Conservation (phyloP, 2,113 vertebrate genomes). For the Tiliqua scincoides region DNA sequence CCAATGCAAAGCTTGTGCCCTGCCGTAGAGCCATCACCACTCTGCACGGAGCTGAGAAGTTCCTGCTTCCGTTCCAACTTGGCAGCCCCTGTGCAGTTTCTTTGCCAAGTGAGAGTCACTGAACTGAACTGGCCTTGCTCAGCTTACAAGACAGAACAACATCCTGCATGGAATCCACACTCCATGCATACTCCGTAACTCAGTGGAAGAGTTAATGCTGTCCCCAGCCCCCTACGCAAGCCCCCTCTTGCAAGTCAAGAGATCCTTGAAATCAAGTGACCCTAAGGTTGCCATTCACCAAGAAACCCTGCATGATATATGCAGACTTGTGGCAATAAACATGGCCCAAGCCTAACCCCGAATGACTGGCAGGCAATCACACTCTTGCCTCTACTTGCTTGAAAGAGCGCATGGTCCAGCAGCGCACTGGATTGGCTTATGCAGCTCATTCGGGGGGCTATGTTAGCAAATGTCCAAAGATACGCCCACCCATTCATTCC, state of each 20-base stretch:
- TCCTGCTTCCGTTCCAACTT: neutral
- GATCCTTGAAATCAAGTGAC: neutral
- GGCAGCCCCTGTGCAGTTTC: neutral
- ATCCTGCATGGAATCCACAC: neutral
- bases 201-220: neutral
- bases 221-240: neutral
- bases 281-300: too few relatives aligned
- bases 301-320: neutral
- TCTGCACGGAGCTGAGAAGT: neutral
- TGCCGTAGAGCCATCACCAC: neutral
- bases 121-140: neutral
- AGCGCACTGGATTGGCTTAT: neutral
- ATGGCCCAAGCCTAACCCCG: constrained; percentile 17
- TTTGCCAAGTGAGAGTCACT: neutral
- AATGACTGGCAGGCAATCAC: constrained; percentile 44
- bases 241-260: neutral
- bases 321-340: constrained; percentile 49
- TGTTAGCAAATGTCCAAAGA: neutral
- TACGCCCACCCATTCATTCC: neutral
- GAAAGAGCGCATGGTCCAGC: constrained; percentile 25
- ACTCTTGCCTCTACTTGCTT: constrained; percentile 29
- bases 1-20: neutral
- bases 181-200: neutral
- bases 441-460: neutral
- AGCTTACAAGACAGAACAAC: neutral